These are phyloP conservation scores for Hozukius guyotensis DNA, from an alignment of 2,797 vertebrate genomes.

Conservation along the genomic window DNA sequence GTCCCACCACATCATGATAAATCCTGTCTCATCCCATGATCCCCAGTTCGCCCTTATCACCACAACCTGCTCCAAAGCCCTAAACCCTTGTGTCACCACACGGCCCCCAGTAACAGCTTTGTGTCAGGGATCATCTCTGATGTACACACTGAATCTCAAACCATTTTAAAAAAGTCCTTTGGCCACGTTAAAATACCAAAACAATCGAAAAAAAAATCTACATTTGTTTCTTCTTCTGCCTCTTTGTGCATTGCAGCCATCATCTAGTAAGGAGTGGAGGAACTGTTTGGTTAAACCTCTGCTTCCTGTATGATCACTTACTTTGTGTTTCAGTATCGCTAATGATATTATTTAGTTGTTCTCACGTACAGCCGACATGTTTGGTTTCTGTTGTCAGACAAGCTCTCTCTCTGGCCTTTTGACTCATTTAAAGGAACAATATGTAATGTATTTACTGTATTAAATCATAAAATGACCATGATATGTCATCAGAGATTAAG, in stretches of 20 bases:
- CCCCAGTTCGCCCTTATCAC: slow-evolving; percentile 61
- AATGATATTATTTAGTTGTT: not conserved
- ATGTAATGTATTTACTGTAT: no score
- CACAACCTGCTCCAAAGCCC: slow-evolving; percentile 52
- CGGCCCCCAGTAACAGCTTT: slow-evolving; percentile 44
- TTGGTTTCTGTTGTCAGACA: not conserved
- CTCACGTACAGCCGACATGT: not conserved
- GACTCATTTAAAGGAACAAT: no score
- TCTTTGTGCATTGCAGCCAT: not conserved
- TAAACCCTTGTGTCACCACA: slow-evolving; percentile 59
- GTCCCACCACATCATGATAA: slow-evolving; percentile 42
- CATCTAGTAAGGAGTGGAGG: not conserved
- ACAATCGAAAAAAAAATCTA: not conserved
- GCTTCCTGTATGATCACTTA: not conserved
- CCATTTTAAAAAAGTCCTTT: not conserved
- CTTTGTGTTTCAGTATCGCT: not conserved
- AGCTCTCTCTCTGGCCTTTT: not conserved
- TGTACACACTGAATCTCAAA: slow-evolving; percentile 32
- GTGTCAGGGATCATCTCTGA: slow-evolving; percentile 58
- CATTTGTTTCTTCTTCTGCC: not conserved
- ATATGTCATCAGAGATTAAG: no score
- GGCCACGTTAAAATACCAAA: not conserved
- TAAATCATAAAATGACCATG: no score
- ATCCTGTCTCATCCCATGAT: slow-evolving; percentile 64
- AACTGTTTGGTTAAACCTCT: not conserved